Conservation (phyloP, 2,113 vertebrate species). For the Cynopterus brachyotis region DNA sequence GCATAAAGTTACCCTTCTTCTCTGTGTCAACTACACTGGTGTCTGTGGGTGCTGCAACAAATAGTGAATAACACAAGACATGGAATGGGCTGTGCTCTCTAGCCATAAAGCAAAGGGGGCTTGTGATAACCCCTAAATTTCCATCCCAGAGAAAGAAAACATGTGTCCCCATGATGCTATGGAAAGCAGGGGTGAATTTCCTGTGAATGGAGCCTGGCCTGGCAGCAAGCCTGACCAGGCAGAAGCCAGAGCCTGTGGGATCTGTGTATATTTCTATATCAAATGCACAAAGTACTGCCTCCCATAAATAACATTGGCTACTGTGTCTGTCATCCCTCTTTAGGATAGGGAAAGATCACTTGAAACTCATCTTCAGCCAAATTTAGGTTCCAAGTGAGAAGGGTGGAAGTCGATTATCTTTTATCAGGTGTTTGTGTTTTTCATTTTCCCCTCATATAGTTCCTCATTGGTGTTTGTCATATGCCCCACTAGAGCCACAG, state of each 20-base stretch:
- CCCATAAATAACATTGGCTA: background rate
- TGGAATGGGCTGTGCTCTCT: background rate
- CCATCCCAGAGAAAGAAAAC: too few relatives aligned
- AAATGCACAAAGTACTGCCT: too few relatives aligned
- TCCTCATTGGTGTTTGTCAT: background rate
- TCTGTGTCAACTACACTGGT: background rate
- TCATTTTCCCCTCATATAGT: background rate
- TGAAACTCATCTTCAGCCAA: background rate
- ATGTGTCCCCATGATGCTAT: accelerated
- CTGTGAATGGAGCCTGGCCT: accelerated
- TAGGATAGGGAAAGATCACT: background rate
- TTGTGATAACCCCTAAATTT: background rate
- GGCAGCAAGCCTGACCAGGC: background rate
- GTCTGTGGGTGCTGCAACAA: background rate
- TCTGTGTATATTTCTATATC: background rate
- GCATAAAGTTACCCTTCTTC: background rate
- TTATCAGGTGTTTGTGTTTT: background rate
- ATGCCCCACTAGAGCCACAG: accelerated
- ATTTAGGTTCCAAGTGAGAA: accelerated
- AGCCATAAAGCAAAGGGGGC: background rate
- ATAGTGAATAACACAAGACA: background rate
- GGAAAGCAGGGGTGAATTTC: background rate
- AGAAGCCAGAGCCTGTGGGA: background rate
- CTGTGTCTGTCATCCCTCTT: background rate
- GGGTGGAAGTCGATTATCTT: accelerated